These are phyloP conservation scores for Cistogaster globosa DNA, from an alignment of 2,888 invertebrate genomes.

Conservation along the genomic window DNA sequence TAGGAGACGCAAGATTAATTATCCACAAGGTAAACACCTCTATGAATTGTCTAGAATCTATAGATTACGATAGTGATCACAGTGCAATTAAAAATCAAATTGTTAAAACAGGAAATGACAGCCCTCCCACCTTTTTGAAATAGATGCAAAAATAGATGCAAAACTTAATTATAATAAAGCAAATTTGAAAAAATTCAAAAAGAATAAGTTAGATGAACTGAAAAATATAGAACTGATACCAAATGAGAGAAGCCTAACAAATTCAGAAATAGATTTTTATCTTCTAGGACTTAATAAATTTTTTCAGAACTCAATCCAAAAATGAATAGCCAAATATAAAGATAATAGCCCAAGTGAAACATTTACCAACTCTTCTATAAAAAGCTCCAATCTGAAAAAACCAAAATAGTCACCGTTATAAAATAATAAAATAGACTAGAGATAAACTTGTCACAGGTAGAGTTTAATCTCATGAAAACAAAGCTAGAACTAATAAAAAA, in stretches of 20 bases:
- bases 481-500: too few species aligned
- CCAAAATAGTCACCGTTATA: slow-evolving; percentile 11
- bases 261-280: slow-evolving; percentile 24
- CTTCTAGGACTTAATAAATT: neutral
- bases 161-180: slow-evolving; percentile 1
- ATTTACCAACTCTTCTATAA: neutral
- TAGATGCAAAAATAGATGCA: neutral
- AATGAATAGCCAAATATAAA: neutral
- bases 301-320: neutral
- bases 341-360: neutral
- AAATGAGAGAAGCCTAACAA: slow-evolving; percentile 17
- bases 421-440: slow-evolving; percentile 7
- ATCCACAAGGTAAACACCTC: neutral
- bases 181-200: slow-evolving; percentile 10
- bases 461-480: too few species aligned
- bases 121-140: neutral
- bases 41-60: too few species aligned
- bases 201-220: too few species aligned
- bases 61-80: neutral
- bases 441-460: neutral
- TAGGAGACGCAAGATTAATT: too few species aligned
- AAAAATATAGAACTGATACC: neutral
- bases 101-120: neutral
- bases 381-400: slow-evolving; percentile 3
- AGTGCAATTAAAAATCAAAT: too few species aligned